Conservation (phyloP, 2,797 vertebrate genomes). For the Emydoidea blandingii region DNA sequence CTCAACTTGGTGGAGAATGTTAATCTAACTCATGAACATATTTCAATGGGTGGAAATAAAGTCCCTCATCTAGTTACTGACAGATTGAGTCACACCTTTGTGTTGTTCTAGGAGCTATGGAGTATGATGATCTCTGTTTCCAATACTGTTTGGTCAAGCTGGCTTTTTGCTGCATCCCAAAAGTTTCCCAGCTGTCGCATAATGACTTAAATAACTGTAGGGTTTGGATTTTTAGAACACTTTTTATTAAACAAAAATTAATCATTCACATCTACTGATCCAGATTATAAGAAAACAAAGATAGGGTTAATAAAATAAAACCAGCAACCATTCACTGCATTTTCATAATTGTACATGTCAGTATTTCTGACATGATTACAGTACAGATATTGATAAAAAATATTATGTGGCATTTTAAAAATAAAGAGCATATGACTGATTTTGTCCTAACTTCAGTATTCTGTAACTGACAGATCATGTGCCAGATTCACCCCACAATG, state of each 20-base stretch:
- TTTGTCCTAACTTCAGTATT: slow-evolving; percentile 7
- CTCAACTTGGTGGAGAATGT: slow-evolving; percentile 20
- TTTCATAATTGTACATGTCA: not conserved
- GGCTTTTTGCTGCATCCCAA: not conserved
- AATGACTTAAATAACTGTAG: not conserved
- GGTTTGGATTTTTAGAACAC: not conserved
- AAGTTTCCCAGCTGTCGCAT: slow-evolving; percentile 8
- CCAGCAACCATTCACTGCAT: not conserved
- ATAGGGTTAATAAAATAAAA: not conserved
- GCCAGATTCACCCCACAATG: not conserved
- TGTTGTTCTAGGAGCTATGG: not conserved
- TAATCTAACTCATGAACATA: slow-evolving; percentile 55
- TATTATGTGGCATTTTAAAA: not conserved
- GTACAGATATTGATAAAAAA: not conserved
- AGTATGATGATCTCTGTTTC: slow-evolving; percentile 32
- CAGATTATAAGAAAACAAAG: not conserved
- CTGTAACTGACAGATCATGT: not conserved
- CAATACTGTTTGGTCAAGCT: not conserved
- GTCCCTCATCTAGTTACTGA: slow-evolving; percentile 48
- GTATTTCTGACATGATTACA: slow-evolving; percentile 16
- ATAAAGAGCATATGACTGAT: not conserved
- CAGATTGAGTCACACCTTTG: slow-evolving; percentile 43
- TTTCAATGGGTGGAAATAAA: slow-evolving; percentile 44
- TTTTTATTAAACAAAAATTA: slow-evolving; percentile 49
- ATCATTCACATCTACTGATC: not conserved